Conservation (phyloP, 2,888 invertebrate genomes). For the Bellardia pandia region DNA sequence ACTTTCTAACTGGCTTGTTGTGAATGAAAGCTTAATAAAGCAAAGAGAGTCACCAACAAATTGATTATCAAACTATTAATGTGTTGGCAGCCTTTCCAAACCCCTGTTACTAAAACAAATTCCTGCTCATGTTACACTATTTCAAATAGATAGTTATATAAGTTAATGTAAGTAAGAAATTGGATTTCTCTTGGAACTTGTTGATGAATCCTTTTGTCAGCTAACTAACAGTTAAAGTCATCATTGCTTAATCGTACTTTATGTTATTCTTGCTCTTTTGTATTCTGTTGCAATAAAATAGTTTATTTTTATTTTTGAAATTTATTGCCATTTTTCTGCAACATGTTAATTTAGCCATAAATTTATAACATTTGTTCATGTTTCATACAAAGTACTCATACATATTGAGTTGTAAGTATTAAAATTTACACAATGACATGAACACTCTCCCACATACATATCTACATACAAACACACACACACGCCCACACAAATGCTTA, state of each 20-base stretch:
- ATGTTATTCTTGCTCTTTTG: not conserved
- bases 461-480: not conserved
- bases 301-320: conserved; percentile 45
- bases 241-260: conserved; percentile 27
- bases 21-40: too few relatives aligned
- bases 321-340: conserved; percentile 67
- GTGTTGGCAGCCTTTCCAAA: too few relatives aligned
- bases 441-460: not conserved
- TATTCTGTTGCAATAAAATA: conserved; percentile 24
- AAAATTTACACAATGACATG: conserved; percentile 49
- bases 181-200: too few relatives aligned
- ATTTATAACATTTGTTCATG: conserved; percentile 66
- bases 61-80: too few relatives aligned
- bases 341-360: conserved; percentile 69
- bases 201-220: not conserved
- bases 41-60: too few relatives aligned
- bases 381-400: conserved; percentile 50
- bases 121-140: too few relatives aligned
- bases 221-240: conserved; percentile 11
- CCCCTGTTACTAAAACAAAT: too few relatives aligned
- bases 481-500: not conserved
- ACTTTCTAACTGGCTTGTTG: not conserved
- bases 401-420: conserved; percentile 57
- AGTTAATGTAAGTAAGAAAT: too few relatives aligned
- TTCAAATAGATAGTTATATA: too few relatives aligned